Base-by-base conservation (phyloP, 2,888 invertebrate species). In the Lasioglossum morio region DNA sequence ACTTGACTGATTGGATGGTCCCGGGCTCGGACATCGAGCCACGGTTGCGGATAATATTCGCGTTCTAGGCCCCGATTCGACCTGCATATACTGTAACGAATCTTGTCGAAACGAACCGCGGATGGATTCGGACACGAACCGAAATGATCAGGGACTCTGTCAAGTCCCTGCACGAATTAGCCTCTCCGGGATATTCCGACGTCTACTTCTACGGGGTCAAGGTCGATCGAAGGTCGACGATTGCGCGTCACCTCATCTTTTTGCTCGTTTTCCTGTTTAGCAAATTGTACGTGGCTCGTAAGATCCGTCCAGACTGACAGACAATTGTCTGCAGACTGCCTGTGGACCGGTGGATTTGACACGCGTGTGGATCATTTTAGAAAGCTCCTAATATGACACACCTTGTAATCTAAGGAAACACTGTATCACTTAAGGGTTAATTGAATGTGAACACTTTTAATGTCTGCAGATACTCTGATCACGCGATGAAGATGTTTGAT, bases 1-100 rank as follows among this genome's bases (percentile, higher is more conserved):
- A 66, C 78, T 83, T 87, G 87, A 87, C 82, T 82, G 87, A 83
- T 87, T 87, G 78, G 87, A 81, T 77, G 86, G 79, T 81, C 79
- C 78, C 66, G 73, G 16, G 37, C n/a, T 48, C 81, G 72, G 86
- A 85, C 78, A 80, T 78, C 86, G 81, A 77, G 81, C 74, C 81
- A 86, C 81, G 77, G 72, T 85, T 85, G 85, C 79, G 85, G 73
- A 66, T 73, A 77, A 73, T 69, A 76, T 79, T 79, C 78, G 84
- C 74, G 73, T n/a, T 43, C 73, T 69, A 30, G 69, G n/a, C 37
- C 37, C 70, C 48, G 84, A 84, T 84, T 85, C 75, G 78, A 74
- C 70, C 78, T 75, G 85, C 78, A 84, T 53, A 84, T 53, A 63
- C 46, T 72, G 78, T 84, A 75, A 78, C 84, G 84, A 85, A 79